Base-by-base conservation (phyloP, 2,888 invertebrate genomes). In the Oligia strigilis region DNA sequence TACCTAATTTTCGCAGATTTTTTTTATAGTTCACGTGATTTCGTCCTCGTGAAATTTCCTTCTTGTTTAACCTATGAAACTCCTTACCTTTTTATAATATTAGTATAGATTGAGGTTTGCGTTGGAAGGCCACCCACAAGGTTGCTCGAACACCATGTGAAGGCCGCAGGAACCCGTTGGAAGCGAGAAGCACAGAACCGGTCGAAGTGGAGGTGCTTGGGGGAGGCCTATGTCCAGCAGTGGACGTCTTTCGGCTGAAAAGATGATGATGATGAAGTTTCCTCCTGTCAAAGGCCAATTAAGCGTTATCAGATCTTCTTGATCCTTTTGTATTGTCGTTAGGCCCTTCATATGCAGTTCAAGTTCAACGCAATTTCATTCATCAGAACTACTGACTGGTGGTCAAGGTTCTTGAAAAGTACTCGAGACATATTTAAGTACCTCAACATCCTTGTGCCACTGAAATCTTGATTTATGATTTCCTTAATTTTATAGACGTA, bases 391-490 rank as follows among this genome's bases (percentile, higher is more conserved):
- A n/a, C 6, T n/a, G n/a, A n/a, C 4, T n/a, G 14, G 40, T 49
- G 67, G 64, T 65, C 62, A 69, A 72, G 46, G 70, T 43, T 64
- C 8, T n/a, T 36, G 46, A 55, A 72, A 72, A 71, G 8, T 60
- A 29, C 60, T 67, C 17, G 4, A 60, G 52, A 1, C 52, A 17
- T 80, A 29, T 29, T 29, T 29, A 72, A 46, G 49, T 78, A 43
- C 14, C 46, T 46, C 13, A 58, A 65, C 29, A 75, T 82, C 49
- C 72, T 83, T 78, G 75, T 29, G 64, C n/a, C 65, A 75, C 67
- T 72, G 4, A 79, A 86, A 75, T 60, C 62, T 46, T 79, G 62
- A 79, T 79, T 83, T 79, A 85, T 66, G 65, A 65, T 77, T 86
- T 85, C 85, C 85, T 83, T 76, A 67, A 73, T 64, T 78, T 75